Evolutionary conservation across 2,113 vertebrate genomes (phyloP), one percentile per base, ranked within the genome.

Genomic region (Ictidomys tridecemlineatus): DNA sequence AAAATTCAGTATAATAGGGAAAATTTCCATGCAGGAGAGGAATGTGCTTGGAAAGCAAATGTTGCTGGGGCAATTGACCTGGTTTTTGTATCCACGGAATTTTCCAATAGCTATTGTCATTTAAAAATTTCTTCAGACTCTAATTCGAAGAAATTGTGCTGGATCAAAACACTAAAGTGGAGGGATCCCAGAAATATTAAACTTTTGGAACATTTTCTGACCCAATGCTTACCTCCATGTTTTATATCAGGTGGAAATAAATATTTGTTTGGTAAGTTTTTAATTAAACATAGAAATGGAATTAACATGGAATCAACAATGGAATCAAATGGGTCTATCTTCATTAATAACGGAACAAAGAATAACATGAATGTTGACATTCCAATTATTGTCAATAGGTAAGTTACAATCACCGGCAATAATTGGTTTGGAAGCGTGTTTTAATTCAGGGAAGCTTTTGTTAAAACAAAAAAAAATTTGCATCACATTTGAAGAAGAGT

Each of bases 211-310:
- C 4, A 76, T 28, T 86, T 80, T 67, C 30, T 72, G 32, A 78
- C 5, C 8, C 10, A 4, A 61, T 72, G 0, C 24, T 92, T 39
- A 72, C 24, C 4, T 48, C 22, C 0, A 61, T 72, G 18, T 89
- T 80, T 96, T 56, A 58, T 73, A 94, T 85, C 37, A 85, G 82
- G 32, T 4, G 85, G 30, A n/a, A 93, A 65, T 84, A 79, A 53
- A 48, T 85, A 5, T 79, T 65, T 58, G 37, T 79, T 65, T 58
- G 37, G 0, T 53, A 34, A 90, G 11, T 79, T 84, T 9, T 10
- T 87, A 48, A 34, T 51, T 42, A 93, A 89, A 79, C 0, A 69
- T 32, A 93, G 34, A 61, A 37, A 69, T 87, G n/a, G 26, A 91
- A 51, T 63, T 2, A 85, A 53, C 3, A 51, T 84, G 51, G 32